Percentiles rank a stretch among this genome's conserved stretches.
Conservation (phyloP, 2,797 vertebrate genomes). For the Champsocephalus gunnari region DNA sequence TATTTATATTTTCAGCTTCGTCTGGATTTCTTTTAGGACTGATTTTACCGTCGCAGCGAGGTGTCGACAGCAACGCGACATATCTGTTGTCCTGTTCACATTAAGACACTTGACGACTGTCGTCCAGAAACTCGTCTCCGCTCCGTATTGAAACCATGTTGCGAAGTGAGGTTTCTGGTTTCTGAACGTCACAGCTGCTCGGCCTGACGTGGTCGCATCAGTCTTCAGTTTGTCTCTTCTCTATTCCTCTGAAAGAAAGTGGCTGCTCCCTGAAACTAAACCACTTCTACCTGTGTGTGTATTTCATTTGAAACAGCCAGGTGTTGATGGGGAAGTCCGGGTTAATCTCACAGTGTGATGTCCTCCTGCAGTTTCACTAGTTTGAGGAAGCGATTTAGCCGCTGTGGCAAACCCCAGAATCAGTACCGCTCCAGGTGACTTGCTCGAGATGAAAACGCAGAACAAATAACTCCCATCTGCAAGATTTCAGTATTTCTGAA, state of each 20-base stretch:
- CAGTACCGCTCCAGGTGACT: neutral
- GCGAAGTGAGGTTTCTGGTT: neutral
- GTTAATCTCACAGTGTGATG: slow-evolving; percentile 11
- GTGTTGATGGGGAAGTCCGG: slow-evolving; percentile 47
- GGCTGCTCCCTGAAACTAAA: neutral
- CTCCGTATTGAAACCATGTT: neutral
- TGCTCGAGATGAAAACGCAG: neutral
- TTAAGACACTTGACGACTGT: no score
- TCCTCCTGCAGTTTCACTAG: neutral
- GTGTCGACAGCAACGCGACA: no score
- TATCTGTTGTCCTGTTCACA: no score
- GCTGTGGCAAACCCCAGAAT: neutral
- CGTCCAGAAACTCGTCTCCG: neutral
- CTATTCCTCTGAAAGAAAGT: slow-evolving; percentile 29
- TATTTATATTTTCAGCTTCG: no score
- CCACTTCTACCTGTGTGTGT: neutral
- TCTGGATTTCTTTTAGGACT: no score
- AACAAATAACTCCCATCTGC: neutral
- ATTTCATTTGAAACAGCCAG: slow-evolving; percentile 20
- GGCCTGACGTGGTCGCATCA: no score
- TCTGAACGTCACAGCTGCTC: neutral
- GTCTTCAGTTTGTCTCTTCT: slow-evolving; percentile 19
- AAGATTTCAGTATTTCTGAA: neutral
- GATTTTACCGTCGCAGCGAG: no score
- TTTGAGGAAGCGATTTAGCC: neutral